phyloP scores from a whole-genome alignment of 1,140 invertebrate species.

The Procambarus clarkii region DNA sequence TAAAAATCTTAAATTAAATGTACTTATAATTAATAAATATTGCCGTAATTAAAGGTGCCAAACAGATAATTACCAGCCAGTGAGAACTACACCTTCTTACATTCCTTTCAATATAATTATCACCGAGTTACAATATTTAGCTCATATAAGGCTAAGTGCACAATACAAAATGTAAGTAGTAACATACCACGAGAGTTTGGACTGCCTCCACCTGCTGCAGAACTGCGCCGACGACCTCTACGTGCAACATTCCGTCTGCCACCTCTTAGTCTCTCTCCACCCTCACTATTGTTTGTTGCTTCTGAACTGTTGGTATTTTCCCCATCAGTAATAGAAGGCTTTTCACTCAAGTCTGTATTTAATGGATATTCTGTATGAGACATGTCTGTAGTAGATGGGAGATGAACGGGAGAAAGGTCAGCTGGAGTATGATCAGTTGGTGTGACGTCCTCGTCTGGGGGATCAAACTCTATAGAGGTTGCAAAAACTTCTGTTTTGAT shows the following conservation, averaged over 20 bases:
- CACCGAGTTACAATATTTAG: too few relatives aligned
- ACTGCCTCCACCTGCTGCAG: not conserved
- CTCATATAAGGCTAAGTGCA: too few relatives aligned
- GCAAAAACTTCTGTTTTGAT: not conserved
- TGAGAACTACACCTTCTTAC: too few relatives aligned
- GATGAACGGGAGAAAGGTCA: not conserved
- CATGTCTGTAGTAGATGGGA: not conserved
- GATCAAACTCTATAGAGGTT: not conserved
- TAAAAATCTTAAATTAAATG: too few relatives aligned
- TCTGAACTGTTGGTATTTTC: constrained; percentile 57
- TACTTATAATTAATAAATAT: too few relatives aligned
- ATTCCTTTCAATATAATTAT: too few relatives aligned
- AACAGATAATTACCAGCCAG: too few relatives aligned
- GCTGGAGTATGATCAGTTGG: constrained; percentile 44
- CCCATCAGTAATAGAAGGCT: constrained; percentile 1
- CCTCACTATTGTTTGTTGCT: constrained; percentile 39
- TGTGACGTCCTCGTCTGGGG: constrained; percentile 35
- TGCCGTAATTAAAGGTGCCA: too few relatives aligned
- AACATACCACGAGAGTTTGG: not conserved
- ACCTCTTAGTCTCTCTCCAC: not conserved
- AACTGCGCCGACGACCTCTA: constrained; percentile 7
- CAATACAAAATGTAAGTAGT: too few relatives aligned
- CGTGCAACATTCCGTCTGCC: constrained; percentile 42
- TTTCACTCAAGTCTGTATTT: not conserved
- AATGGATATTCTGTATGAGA: not conserved